Evolutionary conservation across 2,888 invertebrate species (phyloP).

Genomic region (Litoditis marina): DNA sequence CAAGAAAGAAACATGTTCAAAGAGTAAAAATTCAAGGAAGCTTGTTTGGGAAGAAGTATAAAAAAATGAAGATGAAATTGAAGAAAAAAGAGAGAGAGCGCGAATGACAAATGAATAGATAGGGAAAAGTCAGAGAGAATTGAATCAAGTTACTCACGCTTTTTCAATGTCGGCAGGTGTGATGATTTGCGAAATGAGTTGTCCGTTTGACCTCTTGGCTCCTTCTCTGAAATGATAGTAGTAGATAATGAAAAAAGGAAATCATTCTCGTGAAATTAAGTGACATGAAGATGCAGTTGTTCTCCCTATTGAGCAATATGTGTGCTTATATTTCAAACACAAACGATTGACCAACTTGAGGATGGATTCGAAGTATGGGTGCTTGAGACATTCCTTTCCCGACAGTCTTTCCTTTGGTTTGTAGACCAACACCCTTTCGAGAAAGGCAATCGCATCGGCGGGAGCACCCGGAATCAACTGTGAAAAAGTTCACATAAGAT

Average conservation of each 20-base stretch:
- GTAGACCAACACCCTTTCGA: constrained; percentile 38
- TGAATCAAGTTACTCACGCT: constrained; percentile 21
- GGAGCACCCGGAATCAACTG: constrained; percentile 28
- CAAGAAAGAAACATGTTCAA: too few species aligned
- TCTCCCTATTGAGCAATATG: too few species aligned
- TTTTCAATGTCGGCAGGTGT: constrained; percentile 26
- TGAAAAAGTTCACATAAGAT: background rate
- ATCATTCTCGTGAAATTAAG: background rate
- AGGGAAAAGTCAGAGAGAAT: background rate
- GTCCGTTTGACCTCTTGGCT: constrained; percentile 27
- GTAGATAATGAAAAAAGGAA: too few species aligned
- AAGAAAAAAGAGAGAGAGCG: too few species aligned
- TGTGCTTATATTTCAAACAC: background rate
- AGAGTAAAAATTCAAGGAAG: too few species aligned
- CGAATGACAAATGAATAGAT: too few species aligned
- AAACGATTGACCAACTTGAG: constrained; percentile 14
- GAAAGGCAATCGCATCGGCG: constrained; percentile 26
- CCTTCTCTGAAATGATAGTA: constrained; percentile 8
- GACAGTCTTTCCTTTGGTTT: constrained; percentile 39
- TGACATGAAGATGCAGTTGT: too few species aligned
- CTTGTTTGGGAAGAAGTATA: too few species aligned
- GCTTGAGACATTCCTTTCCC: constrained; percentile 36
- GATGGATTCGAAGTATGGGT: constrained; percentile 38
- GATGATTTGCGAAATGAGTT: constrained; percentile 27
- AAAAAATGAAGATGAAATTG: too few species aligned